Percentiles rank a stretch among this genome's conserved stretches.
phyloP scores from a whole-genome alignment of 1,140 invertebrate genomes.

The Penaeus chinensis region DNA sequence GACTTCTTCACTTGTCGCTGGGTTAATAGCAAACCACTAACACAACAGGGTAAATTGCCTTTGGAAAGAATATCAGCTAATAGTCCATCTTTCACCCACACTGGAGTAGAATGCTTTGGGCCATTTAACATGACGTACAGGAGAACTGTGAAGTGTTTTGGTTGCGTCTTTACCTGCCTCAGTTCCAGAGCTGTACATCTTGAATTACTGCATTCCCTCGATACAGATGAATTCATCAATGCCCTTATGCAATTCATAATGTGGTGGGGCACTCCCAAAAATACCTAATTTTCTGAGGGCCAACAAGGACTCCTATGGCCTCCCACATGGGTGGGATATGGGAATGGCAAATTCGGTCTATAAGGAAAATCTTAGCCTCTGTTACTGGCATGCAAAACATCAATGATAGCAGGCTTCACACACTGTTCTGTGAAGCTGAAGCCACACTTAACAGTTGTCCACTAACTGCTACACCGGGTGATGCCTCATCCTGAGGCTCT shows the following conservation, averaged over 20 bases:
- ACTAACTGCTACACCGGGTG: too few species aligned
- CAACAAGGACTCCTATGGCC: slow-evolving; percentile 61
- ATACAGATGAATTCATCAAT: too few species aligned
- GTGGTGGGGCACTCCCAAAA: slow-evolving; percentile 26
- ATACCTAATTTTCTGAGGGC: slow-evolving; percentile 64
- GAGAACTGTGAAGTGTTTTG: slow-evolving; percentile 61
- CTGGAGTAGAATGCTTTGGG: slow-evolving; percentile 65
- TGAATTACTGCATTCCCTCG: too few species aligned
- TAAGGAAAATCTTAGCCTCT: too few species aligned
- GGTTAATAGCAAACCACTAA: slow-evolving; percentile 1
- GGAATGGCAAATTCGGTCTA: too few species aligned
- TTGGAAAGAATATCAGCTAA: slow-evolving; percentile 21
- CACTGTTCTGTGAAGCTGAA: too few species aligned
- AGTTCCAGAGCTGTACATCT: slow-evolving; percentile 33
- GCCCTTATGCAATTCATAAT: too few species aligned
- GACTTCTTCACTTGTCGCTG: background rate
- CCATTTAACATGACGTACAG: slow-evolving; percentile 62
- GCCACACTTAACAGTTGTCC: too few species aligned
- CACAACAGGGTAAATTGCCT: background rate
- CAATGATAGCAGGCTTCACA: too few species aligned
- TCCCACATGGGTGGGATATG: slow-evolving; percentile 6
- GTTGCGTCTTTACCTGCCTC: slow-evolving; percentile 64
- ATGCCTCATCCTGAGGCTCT: too few species aligned
- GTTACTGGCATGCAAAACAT: too few species aligned
- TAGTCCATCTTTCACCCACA: background rate